Conservation (phyloP, 2,113 vertebrate genomes). For the Rhynchomys soricoides region DNA sequence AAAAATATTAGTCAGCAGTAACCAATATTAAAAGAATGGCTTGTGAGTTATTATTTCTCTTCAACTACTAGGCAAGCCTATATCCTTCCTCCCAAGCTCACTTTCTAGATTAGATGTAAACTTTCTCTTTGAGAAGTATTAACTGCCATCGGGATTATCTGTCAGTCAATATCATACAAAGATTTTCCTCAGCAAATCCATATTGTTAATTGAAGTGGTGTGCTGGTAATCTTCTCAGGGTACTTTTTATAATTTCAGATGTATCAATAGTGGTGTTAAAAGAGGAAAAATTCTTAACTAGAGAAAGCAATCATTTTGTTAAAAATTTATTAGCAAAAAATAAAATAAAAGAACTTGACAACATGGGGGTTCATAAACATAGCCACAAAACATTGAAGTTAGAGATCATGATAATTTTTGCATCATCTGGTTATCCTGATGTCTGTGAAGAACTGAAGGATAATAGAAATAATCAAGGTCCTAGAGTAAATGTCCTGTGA, state of each 20-base stretch:
- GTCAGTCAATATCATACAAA: background rate
- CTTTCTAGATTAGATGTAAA: background rate
- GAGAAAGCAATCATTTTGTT: background rate
- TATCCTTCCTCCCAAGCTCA: background rate
- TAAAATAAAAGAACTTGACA: background rate
- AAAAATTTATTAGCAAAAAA: background rate
- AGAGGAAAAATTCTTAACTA: background rate
- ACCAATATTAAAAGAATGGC: background rate
- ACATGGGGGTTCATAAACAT: background rate
- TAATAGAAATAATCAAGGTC: background rate
- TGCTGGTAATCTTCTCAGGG: background rate
- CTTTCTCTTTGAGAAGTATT: background rate
- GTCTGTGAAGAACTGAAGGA: background rate
- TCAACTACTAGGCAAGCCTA: background rate
- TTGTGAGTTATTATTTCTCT: constrained; percentile 20
- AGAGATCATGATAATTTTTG: background rate
- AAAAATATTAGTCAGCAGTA: background rate
- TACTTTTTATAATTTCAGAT: background rate
- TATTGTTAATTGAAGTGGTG: constrained; percentile 26
- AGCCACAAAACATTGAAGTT: background rate
- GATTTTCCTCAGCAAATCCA: background rate
- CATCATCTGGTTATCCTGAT: background rate
- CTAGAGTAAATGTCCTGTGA: background rate
- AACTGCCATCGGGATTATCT: background rate
- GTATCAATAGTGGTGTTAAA: background rate